Conservation (phyloP, 2,888 invertebrate species). For the Latrodectus elegans region DNA sequence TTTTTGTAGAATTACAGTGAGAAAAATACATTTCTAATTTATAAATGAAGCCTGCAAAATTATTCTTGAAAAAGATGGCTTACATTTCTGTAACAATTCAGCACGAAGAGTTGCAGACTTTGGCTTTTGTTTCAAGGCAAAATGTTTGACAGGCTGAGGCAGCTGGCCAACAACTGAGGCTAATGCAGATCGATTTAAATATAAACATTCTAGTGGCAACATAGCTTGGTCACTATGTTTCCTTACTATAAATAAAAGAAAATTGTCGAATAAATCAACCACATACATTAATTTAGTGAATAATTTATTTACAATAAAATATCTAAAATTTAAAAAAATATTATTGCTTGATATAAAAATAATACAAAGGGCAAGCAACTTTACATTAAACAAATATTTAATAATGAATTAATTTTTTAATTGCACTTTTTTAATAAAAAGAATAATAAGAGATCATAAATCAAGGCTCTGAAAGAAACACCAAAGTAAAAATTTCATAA, state of each 20-base stretch:
- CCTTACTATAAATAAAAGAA: conserved; percentile 74
- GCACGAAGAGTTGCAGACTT: conserved; percentile 93
- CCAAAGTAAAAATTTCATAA: too few species aligned
- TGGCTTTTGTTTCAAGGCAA: conserved; percentile 92
- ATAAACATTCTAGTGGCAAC: conserved; percentile 95
- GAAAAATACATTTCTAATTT: background rate
- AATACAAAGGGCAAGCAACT: too few species aligned
- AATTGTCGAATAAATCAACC: background rate
- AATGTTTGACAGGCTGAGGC: conserved; percentile 89
- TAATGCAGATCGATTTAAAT: conserved; percentile 94
- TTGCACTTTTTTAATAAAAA: too few species aligned
- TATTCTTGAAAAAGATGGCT: conserved; percentile 67
- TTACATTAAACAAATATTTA: too few species aligned
- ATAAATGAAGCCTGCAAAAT: background rate
- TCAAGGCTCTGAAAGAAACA: too few species aligned
- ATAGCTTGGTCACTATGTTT: conserved; percentile 88
- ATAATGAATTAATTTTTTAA: too few species aligned
- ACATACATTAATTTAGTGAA: background rate
- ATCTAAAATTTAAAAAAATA: too few species aligned
- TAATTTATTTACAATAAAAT: too few species aligned
- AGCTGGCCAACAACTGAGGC: conserved; percentile 85
- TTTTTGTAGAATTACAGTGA: background rate
- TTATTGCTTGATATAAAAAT: too few species aligned
- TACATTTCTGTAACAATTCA: conserved; percentile 90
- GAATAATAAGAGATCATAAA: too few species aligned